phyloP scores from a whole-genome alignment of 2,113 vertebrate genomes.

The Pachycephala philippinensis region DNA sequence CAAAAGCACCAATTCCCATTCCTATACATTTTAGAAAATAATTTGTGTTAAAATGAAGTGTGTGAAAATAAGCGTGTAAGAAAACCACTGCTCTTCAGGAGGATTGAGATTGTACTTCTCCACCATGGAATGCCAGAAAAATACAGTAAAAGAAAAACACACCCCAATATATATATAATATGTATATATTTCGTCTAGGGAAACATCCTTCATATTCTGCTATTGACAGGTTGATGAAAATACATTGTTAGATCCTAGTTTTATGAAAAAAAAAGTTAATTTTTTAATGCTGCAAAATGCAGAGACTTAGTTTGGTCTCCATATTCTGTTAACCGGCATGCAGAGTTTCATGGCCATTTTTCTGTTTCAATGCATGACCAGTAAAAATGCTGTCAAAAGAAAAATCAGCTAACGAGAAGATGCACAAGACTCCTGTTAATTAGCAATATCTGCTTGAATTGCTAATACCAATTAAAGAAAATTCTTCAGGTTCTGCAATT shows the following conservation, averaged over 20 bases:
- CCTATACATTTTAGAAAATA: not conserved
- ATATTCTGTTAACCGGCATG: not conserved
- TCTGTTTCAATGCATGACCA: not conserved
- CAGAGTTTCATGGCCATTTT: conserved; percentile 1
- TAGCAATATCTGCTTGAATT: conserved; percentile 18
- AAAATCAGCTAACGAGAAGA: not conserved
- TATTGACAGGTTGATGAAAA: conserved; percentile 50
- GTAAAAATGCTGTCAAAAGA: conserved; percentile 26
- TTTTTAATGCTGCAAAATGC: conserved; percentile 7
- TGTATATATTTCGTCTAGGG: not conserved
- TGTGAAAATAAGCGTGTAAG: not conserved
- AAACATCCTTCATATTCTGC: conserved; percentile 28
- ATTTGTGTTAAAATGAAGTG: not conserved
- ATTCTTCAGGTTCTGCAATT: not conserved
- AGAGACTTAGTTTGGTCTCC: not conserved
- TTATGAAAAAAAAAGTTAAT: conserved; percentile 22
- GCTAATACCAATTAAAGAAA: not conserved
- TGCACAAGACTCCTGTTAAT: conserved; percentile 3
- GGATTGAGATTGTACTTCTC: not conserved
- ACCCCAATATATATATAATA: not conserved
- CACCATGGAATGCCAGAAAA: not conserved
- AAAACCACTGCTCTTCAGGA: not conserved
- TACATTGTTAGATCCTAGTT: conserved; percentile 32
- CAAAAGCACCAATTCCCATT: not conserved
- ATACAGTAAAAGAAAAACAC: conserved; percentile 12